Percentiles rank a stretch among this genome's conserved stretches.
phyloP scores from a whole-genome alignment of 2,888 invertebrate genomes.

The Mythimna lalbum region DNA sequence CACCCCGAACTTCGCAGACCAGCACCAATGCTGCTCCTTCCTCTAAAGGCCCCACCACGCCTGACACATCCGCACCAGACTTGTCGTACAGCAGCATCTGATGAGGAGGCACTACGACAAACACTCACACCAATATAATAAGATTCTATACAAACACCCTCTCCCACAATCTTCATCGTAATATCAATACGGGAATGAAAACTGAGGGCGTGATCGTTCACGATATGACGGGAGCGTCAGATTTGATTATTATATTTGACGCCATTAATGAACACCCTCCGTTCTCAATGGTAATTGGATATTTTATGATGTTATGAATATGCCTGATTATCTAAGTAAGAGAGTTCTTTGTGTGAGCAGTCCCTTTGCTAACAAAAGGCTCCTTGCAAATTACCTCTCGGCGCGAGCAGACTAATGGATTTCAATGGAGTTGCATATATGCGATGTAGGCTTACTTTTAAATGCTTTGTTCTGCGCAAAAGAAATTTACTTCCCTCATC shows the following conservation, averaged over 20 bases:
- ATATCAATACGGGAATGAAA: constrained; percentile 58
- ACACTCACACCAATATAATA: constrained; percentile 34
- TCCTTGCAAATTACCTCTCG: constrained; percentile 85
- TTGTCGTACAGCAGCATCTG: constrained; percentile 96
- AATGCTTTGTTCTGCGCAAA: constrained; percentile 86
- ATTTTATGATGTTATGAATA: constrained; percentile 82
- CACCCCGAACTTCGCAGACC: constrained; percentile 96
- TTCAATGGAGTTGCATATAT: constrained; percentile 87
- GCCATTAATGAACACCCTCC: constrained; percentile 73
- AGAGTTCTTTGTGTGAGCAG: constrained; percentile 78
- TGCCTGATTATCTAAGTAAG: constrained; percentile 78
- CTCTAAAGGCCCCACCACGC: constrained; percentile 95
- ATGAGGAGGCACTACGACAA: constrained; percentile 96
- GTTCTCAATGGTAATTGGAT: constrained; percentile 78
- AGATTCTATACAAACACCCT: constrained; percentile 24
- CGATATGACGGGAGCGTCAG: constrained; percentile 68
- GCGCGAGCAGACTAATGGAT: constrained; percentile 85
- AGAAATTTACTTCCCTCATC: constrained; percentile 84
- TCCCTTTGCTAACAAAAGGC: constrained; percentile 84
- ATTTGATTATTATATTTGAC: constrained; percentile 81
- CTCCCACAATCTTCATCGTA: constrained; percentile 33
- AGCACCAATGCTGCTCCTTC: constrained; percentile 95
- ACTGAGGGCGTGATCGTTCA: constrained; percentile 55
- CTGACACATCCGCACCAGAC: constrained; percentile 95
- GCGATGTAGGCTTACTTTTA: constrained; percentile 83